phyloP scores from a whole-genome alignment of 2,113 vertebrate species.

The Saguinus midas region DNA sequence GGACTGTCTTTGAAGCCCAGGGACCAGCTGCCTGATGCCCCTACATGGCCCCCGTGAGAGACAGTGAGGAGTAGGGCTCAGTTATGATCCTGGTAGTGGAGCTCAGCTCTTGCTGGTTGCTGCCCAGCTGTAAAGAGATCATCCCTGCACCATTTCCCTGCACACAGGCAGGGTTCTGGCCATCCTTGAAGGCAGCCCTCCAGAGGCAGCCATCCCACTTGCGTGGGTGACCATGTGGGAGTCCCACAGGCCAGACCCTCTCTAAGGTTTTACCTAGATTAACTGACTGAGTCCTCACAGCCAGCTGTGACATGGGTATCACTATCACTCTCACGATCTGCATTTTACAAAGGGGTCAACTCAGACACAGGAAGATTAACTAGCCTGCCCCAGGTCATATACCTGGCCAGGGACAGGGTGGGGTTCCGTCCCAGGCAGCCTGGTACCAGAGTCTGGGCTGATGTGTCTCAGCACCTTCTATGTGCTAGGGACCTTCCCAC shows the following conservation, averaged over 20 bases:
- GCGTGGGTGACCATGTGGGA: rapidly evolving
- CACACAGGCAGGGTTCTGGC: neutral
- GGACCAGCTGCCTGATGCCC: neutral
- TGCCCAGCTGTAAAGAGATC: neutral
- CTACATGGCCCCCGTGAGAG: neutral
- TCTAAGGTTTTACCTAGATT: neutral
- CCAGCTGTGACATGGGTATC: rapidly evolving
- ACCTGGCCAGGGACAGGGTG: neutral
- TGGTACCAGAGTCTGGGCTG: neutral
- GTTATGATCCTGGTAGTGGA: neutral
- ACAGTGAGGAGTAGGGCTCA: neutral
- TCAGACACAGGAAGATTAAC: neutral
- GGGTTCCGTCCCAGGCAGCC: neutral
- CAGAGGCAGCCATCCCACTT: neutral
- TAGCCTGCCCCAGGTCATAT: neutral
- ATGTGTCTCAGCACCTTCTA: neutral
- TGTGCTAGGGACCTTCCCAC: neutral
- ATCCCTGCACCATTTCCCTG: neutral
- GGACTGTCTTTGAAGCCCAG: neutral
- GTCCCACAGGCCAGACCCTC: neutral
- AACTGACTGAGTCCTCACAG: neutral
- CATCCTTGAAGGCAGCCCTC: neutral
- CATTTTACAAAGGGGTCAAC: neutral
- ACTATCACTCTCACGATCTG: neutral
- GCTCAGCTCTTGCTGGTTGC: neutral